Evolutionary conservation across 1,140 invertebrate species (phyloP).

Genomic region (Ridgeia piscesae): DNA sequence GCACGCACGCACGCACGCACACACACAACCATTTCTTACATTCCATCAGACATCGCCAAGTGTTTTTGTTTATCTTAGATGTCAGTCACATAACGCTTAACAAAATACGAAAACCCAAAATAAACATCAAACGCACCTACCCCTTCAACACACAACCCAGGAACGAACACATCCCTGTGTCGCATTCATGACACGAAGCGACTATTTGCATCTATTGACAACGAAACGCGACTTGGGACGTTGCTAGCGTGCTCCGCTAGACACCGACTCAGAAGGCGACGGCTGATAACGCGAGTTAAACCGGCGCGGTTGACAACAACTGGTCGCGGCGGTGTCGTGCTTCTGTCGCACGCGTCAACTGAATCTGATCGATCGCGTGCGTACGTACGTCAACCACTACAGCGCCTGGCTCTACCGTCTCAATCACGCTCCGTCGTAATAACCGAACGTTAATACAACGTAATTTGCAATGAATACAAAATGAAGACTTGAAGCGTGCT

Average conservation of each 20-base stretch:
- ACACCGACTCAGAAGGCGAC: too few relatives aligned
- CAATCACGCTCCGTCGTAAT: neutral
- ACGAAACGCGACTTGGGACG: neutral
- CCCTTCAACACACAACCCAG: too few relatives aligned
- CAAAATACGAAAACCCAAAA: too few relatives aligned
- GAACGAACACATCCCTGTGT: neutral
- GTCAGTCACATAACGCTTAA: too few relatives aligned
- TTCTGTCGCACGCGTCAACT: neutral
- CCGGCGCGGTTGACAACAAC: too few relatives aligned
- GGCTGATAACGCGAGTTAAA: too few relatives aligned
- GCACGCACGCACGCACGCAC: constrained; percentile 1
- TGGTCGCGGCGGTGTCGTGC: too few relatives aligned
- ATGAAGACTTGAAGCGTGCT: neutral
- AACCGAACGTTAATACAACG: neutral
- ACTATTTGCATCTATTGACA: neutral
- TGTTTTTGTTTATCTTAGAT: too few relatives aligned
- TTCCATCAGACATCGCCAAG: neutral
- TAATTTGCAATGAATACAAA: neutral
- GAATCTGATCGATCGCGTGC: neutral
- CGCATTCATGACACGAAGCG: neutral
- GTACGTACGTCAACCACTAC: neutral
- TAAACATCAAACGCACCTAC: too few relatives aligned
- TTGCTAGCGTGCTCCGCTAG: neutral
- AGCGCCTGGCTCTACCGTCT: neutral
- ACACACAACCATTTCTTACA: neutral